Conservation (phyloP, 2,113 vertebrate genomes). For the Ceuthmochares aereus region DNA sequence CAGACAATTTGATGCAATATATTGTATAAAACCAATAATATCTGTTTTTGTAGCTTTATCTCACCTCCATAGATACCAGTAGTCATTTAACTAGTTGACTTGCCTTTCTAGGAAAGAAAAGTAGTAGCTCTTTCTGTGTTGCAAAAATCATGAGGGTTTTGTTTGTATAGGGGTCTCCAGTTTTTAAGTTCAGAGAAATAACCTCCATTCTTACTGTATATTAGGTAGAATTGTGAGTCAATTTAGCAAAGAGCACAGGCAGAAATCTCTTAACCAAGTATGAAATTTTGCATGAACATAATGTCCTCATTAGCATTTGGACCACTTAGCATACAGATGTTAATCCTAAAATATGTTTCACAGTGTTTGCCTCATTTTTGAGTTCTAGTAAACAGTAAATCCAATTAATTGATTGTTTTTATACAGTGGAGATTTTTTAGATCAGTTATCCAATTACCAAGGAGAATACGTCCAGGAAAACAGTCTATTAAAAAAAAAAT, state of each 20-base stretch:
- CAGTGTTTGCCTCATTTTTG: slow-evolving; percentile 5
- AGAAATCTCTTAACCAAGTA: slow-evolving; percentile 2
- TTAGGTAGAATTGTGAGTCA: background rate
- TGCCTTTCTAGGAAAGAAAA: background rate
- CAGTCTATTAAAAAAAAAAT: background rate
- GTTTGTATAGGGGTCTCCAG: background rate
- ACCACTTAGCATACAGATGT: slow-evolving; percentile 33
- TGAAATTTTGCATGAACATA: background rate
- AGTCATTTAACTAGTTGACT: background rate
- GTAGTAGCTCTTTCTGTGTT: background rate
- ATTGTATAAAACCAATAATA: background rate
- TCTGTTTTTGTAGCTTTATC: background rate
- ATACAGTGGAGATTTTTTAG: background rate
- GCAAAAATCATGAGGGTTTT: background rate
- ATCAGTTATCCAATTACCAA: background rate
- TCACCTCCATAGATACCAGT: background rate
- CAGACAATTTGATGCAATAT: background rate
- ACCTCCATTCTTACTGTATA: background rate
- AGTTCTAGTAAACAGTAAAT: slow-evolving; percentile 31
- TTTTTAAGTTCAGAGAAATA: background rate
- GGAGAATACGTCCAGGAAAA: background rate
- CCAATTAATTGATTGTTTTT: background rate
- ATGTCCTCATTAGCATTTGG: slow-evolving; percentile 33
- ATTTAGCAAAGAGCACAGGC: background rate
- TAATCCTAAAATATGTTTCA: slow-evolving; percentile 51